Base-by-base conservation (phyloP, 2,888 invertebrate genomes). In the Thumatha senex region DNA sequence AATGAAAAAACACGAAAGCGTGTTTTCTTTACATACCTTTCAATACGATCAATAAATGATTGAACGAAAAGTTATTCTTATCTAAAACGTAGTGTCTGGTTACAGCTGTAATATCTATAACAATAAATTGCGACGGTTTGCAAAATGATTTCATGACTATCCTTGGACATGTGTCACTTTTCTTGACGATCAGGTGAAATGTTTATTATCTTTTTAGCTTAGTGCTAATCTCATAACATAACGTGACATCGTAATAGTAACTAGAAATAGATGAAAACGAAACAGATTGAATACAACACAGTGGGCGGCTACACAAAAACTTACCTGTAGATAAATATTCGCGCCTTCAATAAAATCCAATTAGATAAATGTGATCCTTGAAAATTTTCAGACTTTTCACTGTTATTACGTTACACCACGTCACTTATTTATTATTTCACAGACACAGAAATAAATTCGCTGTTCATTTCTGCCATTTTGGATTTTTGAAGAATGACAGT, bases 51-150 rank as follows among this genome's bases (percentile, higher is more conserved):
- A 68, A 52, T 63, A 63, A 61, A 55, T 53, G 64, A 73, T 69
- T 59, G 61, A 76, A 78, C 76, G 71, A 74, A 69, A 74, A 76
- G 83, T 81, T 84, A 84, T 79, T 83, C 81, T 79, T 83, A 84
- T 82, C 79, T 76, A 80, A 74, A 82, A 82, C 86, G 87, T 78
- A 86, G 87, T 86, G 82, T 83, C 86, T 82, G 76, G 79, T 86
- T 82, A 82, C 85, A 74, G 72, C 75, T 71, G 66, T 74, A 51
- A 70, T 76, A 74, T 70, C 57, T 54, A 63, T 69, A 67, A 72
- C 76, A 44, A 38, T 43, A 43, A 77, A 71, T 68, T 64, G 59
- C 18, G 48, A 65, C 53, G 61, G 61, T 67, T 71, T 63, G 61
- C 62, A 68, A 61, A 64, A 65, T 61, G 64, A 65, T 70, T 67